phyloP scores from a whole-genome alignment of 2,113 vertebrate species.

The Heliornis fulica region DNA sequence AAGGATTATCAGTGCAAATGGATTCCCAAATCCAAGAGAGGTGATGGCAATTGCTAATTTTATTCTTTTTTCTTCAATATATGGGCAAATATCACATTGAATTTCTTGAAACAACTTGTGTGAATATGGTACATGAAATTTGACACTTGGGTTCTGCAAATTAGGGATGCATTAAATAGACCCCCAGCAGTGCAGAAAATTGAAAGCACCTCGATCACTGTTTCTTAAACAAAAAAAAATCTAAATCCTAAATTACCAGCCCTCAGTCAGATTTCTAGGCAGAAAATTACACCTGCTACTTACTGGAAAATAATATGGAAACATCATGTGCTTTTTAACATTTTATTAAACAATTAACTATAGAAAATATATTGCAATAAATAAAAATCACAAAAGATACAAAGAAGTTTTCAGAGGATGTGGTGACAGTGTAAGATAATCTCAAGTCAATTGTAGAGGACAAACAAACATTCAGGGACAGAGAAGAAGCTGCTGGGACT shows the following conservation, averaged over 20 bases:
- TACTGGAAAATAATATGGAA: background rate
- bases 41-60: constrained; percentile 51
- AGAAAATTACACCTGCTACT: background rate
- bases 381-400: background rate
- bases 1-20: constrained; percentile 84
- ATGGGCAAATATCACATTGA: background rate
- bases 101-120: background rate
- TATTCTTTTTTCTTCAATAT: background rate
- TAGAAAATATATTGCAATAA: background rate
- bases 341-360: background rate
- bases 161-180: background rate
- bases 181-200: background rate
- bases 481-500: background rate
- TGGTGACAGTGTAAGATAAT: background rate
- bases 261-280: background rate
- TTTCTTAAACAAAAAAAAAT: background rate
- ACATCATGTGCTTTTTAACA: background rate
- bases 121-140: background rate
- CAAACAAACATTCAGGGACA: background rate
- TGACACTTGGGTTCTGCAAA: background rate
- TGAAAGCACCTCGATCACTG: background rate
- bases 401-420: background rate
- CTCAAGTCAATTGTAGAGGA: background rate
- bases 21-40: constrained; percentile 89
- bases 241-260: background rate